These are phyloP conservation scores for Heliconius ismenius DNA, from an alignment of 2,888 invertebrate species.

Conservation along the genomic window DNA sequence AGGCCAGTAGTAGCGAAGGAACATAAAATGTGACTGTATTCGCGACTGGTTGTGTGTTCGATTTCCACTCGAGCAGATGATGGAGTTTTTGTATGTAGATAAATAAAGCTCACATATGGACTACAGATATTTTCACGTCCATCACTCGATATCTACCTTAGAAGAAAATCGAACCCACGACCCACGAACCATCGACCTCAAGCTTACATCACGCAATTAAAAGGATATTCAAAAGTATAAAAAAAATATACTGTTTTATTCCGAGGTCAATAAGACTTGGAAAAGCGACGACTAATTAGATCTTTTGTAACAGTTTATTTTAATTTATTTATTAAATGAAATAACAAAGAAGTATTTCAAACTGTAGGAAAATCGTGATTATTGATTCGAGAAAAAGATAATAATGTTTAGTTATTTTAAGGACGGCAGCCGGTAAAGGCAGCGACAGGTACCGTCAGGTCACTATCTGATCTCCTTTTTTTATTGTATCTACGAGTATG, in stretches of 20 bases:
- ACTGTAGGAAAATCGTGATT: conserved; percentile 9
- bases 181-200: too few species aligned
- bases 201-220: not conserved
- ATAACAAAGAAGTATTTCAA: not conserved
- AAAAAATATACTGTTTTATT: not conserved
- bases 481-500: not conserved
- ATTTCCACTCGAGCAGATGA: too few species aligned
- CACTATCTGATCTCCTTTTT: not conserved
- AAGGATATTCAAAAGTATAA: not conserved
- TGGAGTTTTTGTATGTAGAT: too few species aligned
- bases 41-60: too few species aligned
- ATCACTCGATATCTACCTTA: not conserved
- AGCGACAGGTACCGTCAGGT: not conserved
- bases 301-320: conserved; percentile 9
- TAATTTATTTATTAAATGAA: conserved; percentile 1
- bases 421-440: conserved; percentile 9
- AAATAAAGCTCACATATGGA: too few species aligned
- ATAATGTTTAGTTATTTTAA: conserved; percentile 20
- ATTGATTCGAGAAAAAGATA: conserved; percentile 13
- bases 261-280: not conserved
- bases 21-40: too few species aligned
- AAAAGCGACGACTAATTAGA: conserved; percentile 8
- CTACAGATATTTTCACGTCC: not conserved
- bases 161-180: not conserved
- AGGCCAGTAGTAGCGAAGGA: too few species aligned